Percentiles rank a stretch among this genome's conserved stretches.
Conservation (phyloP, 2,888 invertebrate genomes). For the Dynastes grantii region DNA sequence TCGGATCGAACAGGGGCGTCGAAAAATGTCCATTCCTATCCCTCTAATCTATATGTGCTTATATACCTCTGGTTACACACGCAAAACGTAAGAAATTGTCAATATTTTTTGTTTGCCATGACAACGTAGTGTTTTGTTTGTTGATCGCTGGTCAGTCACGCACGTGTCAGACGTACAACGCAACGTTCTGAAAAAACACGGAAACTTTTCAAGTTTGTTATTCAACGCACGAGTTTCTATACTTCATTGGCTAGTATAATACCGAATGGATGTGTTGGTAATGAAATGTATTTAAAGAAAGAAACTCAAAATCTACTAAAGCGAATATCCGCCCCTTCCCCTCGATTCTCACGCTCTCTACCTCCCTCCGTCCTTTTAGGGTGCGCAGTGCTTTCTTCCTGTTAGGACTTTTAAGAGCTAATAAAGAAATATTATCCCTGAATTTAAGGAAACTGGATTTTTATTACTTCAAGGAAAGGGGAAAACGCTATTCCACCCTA, state of each 20-base stretch:
- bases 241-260: slow-evolving; percentile 63
- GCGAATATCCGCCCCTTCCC: slow-evolving; percentile 20
- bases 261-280: slow-evolving; percentile 55
- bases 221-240: slow-evolving; percentile 64
- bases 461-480: slow-evolving; percentile 47
- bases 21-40: too few relatives aligned
- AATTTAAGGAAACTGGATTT: slow-evolving; percentile 50
- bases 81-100: slow-evolving; percentile 40
- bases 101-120: slow-evolving; percentile 53
- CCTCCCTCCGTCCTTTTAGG: slow-evolving; percentile 1
- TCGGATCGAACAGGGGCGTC: too few relatives aligned
- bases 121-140: slow-evolving; percentile 51
- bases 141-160: slow-evolving; percentile 59
- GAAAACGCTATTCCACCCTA: slow-evolving; percentile 18
- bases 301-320: slow-evolving; percentile 30
- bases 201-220: slow-evolving; percentile 66
- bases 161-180: slow-evolving; percentile 59
- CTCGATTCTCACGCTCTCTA: not conserved
- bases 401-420: slow-evolving; percentile 48
- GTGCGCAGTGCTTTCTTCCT: slow-evolving; percentile 38
- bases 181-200: slow-evolving; percentile 63
- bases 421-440: slow-evolving; percentile 51
- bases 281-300: slow-evolving; percentile 49
- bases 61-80: slow-evolving; percentile 3
- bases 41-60: not conserved